Conservation (phyloP, 1,140 invertebrate species). For the Diorhabda sublineata region DNA sequence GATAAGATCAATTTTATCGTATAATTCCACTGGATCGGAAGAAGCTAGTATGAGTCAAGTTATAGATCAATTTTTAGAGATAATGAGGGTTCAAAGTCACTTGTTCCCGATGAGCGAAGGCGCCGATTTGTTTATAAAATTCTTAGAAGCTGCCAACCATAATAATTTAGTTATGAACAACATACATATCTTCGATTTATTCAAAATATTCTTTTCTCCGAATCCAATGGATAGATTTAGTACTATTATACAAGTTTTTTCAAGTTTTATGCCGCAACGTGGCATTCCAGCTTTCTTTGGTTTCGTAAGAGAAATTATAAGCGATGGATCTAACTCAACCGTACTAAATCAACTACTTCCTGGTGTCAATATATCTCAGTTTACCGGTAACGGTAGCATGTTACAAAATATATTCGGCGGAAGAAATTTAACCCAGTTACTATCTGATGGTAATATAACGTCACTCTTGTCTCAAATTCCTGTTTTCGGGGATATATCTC, state of each 20-base stretch:
- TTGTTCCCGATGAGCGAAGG: background rate
- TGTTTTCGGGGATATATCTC: background rate
- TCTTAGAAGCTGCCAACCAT: background rate
- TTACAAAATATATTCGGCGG: slow-evolving; percentile 4
- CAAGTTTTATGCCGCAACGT: background rate
- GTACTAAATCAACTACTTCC: background rate
- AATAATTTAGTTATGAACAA: slow-evolving; percentile 1
- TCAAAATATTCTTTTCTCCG: background rate
- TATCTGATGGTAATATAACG: background rate
- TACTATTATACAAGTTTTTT: background rate
- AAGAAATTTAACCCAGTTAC: background rate
- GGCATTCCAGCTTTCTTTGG: background rate
- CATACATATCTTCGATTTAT: background rate
- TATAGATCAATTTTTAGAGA: background rate
- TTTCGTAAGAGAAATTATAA: background rate
- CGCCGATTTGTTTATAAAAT: background rate
- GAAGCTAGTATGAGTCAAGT: background rate
- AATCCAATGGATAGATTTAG: background rate
- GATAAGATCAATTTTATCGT: background rate
- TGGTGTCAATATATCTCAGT: background rate
- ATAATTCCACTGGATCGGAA: background rate
- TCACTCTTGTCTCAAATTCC: background rate
- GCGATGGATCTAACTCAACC: background rate
- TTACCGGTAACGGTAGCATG: background rate
- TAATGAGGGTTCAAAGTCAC: background rate